Percentiles rank a stretch among this genome's conserved stretches.
phyloP scores from a whole-genome alignment of 2,888 invertebrate genomes.

The Diogma glabrata region DNA sequence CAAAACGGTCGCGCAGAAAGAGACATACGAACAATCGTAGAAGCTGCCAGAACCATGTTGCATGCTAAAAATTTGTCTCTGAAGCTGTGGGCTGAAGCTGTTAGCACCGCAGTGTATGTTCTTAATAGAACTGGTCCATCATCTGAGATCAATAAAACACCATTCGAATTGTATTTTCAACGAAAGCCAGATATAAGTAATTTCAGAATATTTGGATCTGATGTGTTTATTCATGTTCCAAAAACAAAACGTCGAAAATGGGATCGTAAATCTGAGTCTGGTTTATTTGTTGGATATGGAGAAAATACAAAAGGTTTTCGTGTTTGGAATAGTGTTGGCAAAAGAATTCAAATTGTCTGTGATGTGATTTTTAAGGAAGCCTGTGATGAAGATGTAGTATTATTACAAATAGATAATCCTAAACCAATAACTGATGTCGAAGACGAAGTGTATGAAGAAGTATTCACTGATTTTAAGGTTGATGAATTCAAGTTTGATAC shows the following conservation, averaged over 20 bases:
- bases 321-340: background rate
- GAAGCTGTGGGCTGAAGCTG: conserved; percentile 23
- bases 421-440: too few relatives aligned
- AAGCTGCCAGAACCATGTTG: conserved; percentile 16
- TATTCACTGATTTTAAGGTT: background rate
- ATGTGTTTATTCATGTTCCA: conserved; percentile 19
- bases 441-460: background rate
- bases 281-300: background rate
- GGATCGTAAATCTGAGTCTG: background rate
- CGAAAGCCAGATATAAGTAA: conserved; percentile 17
- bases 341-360: background rate
- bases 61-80: conserved; percentile 19
- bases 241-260: conserved; percentile 16
- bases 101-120: conserved; percentile 24
- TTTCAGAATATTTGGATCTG: conserved; percentile 20
- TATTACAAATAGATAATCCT: too few relatives aligned
- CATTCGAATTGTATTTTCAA: conserved; percentile 19
- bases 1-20: conserved; percentile 15
- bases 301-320: conserved; percentile 6
- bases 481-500: background rate
- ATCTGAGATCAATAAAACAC: conserved; percentile 16
- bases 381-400: too few relatives aligned
- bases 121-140: conserved; percentile 23
- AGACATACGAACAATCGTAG: background rate
- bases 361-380: conserved; percentile 10